Percentiles rank a stretch among this genome's conserved stretches.
Evolutionary conservation across 2,888 invertebrate genomes (phyloP).

Genomic region (Lochmaea capreae): DNA sequence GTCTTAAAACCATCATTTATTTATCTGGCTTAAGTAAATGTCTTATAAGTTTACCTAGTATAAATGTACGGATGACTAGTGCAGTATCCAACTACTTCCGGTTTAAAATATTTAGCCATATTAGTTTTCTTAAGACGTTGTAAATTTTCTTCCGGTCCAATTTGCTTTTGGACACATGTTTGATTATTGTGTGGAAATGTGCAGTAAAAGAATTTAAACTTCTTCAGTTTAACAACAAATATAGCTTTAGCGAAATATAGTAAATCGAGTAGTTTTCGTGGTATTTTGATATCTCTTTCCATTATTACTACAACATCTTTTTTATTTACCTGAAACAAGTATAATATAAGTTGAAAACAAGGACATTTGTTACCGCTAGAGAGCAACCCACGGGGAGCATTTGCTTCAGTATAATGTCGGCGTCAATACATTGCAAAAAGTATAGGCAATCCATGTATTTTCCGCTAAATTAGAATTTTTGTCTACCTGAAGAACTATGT

Average conservation of each 20-base stretch:
- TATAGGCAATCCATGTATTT: no score
- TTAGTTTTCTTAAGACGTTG: background rate
- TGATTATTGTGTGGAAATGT: background rate
- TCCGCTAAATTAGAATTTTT: no score
- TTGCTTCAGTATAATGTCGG: no score
- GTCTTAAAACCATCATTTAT: no score
- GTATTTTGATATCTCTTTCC: background rate
- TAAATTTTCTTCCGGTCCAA: background rate
- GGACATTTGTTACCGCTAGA: no score
- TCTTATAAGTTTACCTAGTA: background rate
- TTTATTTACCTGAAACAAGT: constrained; percentile 8
- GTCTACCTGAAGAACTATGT: no score
- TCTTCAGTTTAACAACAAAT: constrained; percentile 6
- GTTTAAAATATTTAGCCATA: background rate
- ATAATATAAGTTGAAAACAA: background rate
- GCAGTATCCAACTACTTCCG: constrained; percentile 17
- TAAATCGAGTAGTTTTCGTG: background rate
- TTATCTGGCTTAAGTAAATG: no score
- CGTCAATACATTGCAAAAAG: no score
- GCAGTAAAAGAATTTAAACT: constrained; percentile 11
- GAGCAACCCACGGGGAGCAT: no score
- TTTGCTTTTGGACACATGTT: constrained; percentile 1
- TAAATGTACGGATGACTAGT: constrained; percentile 8
- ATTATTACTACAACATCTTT: constrained; percentile 17
- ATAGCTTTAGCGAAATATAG: constrained; percentile 42